Base-by-base conservation (phyloP, 2,797 vertebrate genomes). In the Arremon aurantiirostris region DNA sequence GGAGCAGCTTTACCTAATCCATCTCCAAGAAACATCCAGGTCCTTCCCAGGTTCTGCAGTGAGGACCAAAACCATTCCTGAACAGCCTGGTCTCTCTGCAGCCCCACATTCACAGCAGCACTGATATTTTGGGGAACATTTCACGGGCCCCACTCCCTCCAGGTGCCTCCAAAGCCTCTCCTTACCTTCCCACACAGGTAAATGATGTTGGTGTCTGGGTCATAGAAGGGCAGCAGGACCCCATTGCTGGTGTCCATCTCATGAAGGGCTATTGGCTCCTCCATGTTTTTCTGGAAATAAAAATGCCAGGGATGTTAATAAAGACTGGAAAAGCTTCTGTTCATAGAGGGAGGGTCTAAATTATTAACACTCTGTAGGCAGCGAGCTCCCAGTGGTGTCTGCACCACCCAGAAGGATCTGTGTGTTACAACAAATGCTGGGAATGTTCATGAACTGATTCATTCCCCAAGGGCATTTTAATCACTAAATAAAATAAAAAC, bases 231-330 rank as follows among this genome's bases (percentile, higher is more conserved):
- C 89, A 99, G 97, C 77, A 99, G 97, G 56, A 99, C 99, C 17
- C 99, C 99, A 0, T 99, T 99, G 97, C 99, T 99, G 37, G 98
- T 99, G 97, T 99, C 99, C 98, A 99, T 98, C 97, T 99, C 99
- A 18, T 98, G 98, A 60, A 99, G 98, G 46, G 98, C 98, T 69
- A 99, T 98, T 6, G 99, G 97, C 82, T 99, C 99, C 14, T 99
- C 98, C 98, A 99, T 99, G 95, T 97, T 99, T 98, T 99, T 97
- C 99, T 99, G 97, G 41, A 85, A 86, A 87, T 6, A 81, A 90
- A 46, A 85, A 39, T 8, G 5, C 24, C 28, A 75, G 35, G 4
- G 18, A 47, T 34, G 70, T 41, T 39, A 69, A 17, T 13, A 16
- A 78, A 56, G 90, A 66, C 24, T 9, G 12, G 46, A 57, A 90